Evolutionary conservation across 2,888 invertebrate genomes (phyloP).

Genomic region (Cephus nigrinus): DNA sequence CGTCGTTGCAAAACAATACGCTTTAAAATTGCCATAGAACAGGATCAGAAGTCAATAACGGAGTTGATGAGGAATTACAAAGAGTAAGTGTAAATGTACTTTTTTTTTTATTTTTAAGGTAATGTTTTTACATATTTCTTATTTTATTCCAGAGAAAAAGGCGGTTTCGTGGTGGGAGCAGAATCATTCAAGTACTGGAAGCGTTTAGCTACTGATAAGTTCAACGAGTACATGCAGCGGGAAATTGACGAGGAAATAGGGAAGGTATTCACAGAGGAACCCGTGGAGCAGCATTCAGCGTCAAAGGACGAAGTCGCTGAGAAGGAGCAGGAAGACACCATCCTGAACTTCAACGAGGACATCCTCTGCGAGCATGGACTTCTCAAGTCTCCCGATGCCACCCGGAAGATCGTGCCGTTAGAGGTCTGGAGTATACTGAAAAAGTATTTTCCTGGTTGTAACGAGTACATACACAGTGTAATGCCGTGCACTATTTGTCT

Average conservation of each 20-base stretch:
- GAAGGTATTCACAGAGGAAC: conserved; percentile 21
- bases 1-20: conserved; percentile 66
- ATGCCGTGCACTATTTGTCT: conserved; percentile 59
- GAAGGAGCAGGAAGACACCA: conserved; percentile 57
- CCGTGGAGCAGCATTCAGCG: conserved; percentile 25
- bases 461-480: conserved; percentile 55
- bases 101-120: conserved; percentile 3
- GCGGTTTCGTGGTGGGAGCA: conserved; percentile 69
- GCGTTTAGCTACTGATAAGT: conserved; percentile 63
- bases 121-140: conserved; percentile 1
- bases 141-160: conserved; percentile 1
- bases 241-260: conserved; percentile 39
- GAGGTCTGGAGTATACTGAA: conserved; percentile 69
- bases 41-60: conserved; percentile 68
- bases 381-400: conserved; percentile 55
- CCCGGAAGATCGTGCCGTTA: conserved; percentile 67
- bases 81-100: conserved; percentile 52
- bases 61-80: conserved; percentile 62
- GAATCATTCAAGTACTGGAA: conserved; percentile 70
- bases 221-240: conserved; percentile 49
- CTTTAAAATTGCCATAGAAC: conserved; percentile 66
- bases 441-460: conserved; percentile 66
- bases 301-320: conserved; percentile 37
- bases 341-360: conserved; percentile 69
- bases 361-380: conserved; percentile 69